A percentile compares a stretch with the other conserved stretches of the same genome.
phyloP scores from a whole-genome alignment of 1,140 invertebrate genomes.

The Wiebesia pumilae region DNA sequence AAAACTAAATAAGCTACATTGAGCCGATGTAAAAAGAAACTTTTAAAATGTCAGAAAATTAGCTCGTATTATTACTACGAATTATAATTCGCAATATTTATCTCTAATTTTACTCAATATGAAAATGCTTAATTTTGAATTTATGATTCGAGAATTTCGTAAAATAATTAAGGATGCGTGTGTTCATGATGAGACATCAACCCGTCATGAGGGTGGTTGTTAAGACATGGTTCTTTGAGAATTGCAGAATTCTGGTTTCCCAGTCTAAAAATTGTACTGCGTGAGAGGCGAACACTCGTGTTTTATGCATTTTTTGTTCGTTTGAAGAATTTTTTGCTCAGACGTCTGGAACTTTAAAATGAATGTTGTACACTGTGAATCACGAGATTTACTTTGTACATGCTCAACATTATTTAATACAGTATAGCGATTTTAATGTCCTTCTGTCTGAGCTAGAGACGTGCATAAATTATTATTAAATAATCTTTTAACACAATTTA shows the following conservation, averaged over 20 bases:
- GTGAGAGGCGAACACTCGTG: constrained; percentile 1
- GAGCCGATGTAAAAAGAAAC: neutral
- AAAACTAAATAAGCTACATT: neutral
- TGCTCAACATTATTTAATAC: neutral
- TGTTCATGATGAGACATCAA: constrained; percentile 12
- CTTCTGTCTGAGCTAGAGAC: neutral
- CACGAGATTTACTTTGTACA: neutral
- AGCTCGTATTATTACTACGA: neutral
- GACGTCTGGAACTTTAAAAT: neutral
- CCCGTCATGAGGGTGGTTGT: constrained; percentile 2
- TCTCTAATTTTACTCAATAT: neutral
- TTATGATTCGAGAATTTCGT: neutral
- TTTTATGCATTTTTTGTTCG: constrained; percentile 16
- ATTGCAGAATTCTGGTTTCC: constrained; percentile 23
- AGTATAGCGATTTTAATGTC: neutral
- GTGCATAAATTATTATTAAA: neutral
- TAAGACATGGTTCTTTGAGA: constrained; percentile 10
- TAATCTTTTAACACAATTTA: no score
- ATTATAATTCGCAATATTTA: neutral
- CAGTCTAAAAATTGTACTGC: constrained; percentile 13
- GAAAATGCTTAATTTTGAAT: neutral
- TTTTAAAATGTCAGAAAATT: neutral
- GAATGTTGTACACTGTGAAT: neutral
- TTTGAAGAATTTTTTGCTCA: neutral
- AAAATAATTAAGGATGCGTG: neutral